Base-by-base conservation (phyloP, 2,888 invertebrate genomes). In the Athalia cordata region DNA sequence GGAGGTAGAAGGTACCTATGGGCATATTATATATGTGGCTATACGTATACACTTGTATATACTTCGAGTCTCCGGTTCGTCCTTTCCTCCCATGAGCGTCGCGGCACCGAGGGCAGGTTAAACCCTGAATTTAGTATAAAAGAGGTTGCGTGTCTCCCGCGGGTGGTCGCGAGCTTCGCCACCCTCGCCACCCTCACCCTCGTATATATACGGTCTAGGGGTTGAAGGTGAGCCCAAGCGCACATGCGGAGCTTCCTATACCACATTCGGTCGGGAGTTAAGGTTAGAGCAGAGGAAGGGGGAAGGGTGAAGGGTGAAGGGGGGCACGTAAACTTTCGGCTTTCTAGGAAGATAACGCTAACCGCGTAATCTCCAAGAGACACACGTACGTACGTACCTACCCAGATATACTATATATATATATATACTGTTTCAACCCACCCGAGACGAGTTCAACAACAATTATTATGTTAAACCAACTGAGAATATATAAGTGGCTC, bases 141-240 rank as follows among this genome's bases (percentile, higher is more conserved):
- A 82, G 82, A 82, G 79, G 72, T 52, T 74, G 75, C 75, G 57
- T 45, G 59, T 59, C 68, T 52, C 68, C 55, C 29, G 29, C 72
- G 59, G 72, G 59, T 47, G 59, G 68, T 68, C 68, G 68, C 5
- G 52, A 59, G 52, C 57, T 59, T 47, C 59, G 13, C 13, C 29
- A 59, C 11, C 8, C 43, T 59, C 59, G 47, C 66, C 29, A 59
- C 11, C 8, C 43, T 59, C 59, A 13, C 66, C 80, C 79, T 85
- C 85, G 83, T 85, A 84, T 72, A 84, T 72, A 47, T 84, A 85
- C 80, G 81, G 78, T 80, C 79, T 76, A 81, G 78, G 79, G 83
- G 82, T 81, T 80, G 82, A 82, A 85, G 84, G 85, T 83, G 81
- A 83, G 64, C 72, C 9, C 55, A 81, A 83, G 64, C 72, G 55